Evolutionary conservation across 2,888 invertebrate species (phyloP).

Genomic region (Coenonympha glycerion): DNA sequence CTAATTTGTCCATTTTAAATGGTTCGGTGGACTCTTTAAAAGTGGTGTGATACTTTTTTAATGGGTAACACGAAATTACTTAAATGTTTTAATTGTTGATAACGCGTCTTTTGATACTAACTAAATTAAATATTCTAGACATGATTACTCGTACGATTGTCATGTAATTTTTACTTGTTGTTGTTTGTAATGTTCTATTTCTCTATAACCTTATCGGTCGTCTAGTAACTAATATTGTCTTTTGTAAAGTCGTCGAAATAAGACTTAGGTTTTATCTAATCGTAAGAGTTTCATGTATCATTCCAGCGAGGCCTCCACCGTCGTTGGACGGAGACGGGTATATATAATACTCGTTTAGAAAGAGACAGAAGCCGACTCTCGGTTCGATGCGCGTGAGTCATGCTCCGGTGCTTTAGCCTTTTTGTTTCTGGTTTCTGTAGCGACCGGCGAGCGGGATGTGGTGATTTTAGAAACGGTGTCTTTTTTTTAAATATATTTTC

Average conservation of each 20-base stretch:
- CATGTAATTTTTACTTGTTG: too few species aligned
- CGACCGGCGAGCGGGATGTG: constrained; percentile 14
- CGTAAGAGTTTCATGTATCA: constrained; percentile 24
- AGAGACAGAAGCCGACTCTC: constrained; percentile 41
- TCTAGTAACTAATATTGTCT: not conserved
- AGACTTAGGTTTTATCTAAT: constrained; percentile 26
- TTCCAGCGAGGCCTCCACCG: constrained; percentile 23
- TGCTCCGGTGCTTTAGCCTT: constrained; percentile 50
- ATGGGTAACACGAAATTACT: too few species aligned
- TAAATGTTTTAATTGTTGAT: too few species aligned
- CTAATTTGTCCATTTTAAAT: constrained; percentile 36
- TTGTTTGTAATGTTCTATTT: too few species aligned
- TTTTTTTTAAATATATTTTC: too few species aligned
- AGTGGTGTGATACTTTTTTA: too few species aligned
- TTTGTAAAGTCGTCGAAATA: not conserved
- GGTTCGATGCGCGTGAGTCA: constrained; percentile 61
- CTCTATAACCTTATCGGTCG: not conserved
- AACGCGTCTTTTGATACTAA: too few species aligned
- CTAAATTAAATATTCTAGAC: too few species aligned
- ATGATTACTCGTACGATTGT: too few species aligned
- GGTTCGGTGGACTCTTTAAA: not conserved
- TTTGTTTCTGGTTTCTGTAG: constrained; percentile 27
- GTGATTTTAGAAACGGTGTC: constrained; percentile 5
- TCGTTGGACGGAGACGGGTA: constrained; percentile 33
- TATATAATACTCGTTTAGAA: constrained; percentile 48